phyloP scores from a whole-genome alignment of 2,888 invertebrate genomes.

The Trachelus troglodyta region DNA sequence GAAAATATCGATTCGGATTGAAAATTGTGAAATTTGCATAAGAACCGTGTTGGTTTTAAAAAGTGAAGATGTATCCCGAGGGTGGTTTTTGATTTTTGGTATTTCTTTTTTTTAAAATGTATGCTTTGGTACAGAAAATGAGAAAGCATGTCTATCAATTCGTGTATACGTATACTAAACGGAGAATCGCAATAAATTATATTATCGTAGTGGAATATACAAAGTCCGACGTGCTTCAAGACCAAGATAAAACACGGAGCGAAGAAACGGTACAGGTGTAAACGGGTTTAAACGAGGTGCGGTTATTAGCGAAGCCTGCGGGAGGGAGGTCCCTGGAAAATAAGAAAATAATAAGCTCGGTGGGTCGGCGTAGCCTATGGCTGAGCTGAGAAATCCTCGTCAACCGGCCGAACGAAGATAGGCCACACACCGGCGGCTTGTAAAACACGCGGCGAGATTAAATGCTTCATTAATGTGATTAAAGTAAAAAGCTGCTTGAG shows the following conservation, averaged over 20 bases:
- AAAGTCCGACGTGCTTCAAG: slow-evolving; percentile 3
- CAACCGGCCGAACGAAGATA: slow-evolving; percentile 50
- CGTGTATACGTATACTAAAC: background rate
- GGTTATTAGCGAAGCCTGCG: slow-evolving; percentile 53
- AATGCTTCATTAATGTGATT: slow-evolving; percentile 67
- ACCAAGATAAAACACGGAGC: slow-evolving; percentile 38
- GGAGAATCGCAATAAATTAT: slow-evolving; percentile 22
- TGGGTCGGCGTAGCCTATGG: slow-evolving; percentile 23
- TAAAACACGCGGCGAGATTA: slow-evolving; percentile 66
- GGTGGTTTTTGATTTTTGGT: background rate
- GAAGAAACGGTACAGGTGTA: slow-evolving; percentile 51
- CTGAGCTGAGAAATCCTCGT: slow-evolving; percentile 51
- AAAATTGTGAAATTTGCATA: background rate
- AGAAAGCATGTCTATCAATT: too few relatives aligned
- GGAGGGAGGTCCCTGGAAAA: slow-evolving; percentile 35
- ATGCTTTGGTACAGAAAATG: background rate
- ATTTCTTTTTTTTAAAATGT: background rate
- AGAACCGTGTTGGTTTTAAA: background rate
- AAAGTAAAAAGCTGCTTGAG: slow-evolving; percentile 65
- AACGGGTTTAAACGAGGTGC: slow-evolving; percentile 55
- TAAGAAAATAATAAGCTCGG: slow-evolving; percentile 32
- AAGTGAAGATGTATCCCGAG: too few relatives aligned
- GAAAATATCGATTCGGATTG: too few relatives aligned
- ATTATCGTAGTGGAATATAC: slow-evolving; percentile 44
- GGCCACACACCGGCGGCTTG: slow-evolving; percentile 64